phyloP scores from a whole-genome alignment of 1,140 invertebrate genomes.

The Yoshiicerus persimilis region DNA sequence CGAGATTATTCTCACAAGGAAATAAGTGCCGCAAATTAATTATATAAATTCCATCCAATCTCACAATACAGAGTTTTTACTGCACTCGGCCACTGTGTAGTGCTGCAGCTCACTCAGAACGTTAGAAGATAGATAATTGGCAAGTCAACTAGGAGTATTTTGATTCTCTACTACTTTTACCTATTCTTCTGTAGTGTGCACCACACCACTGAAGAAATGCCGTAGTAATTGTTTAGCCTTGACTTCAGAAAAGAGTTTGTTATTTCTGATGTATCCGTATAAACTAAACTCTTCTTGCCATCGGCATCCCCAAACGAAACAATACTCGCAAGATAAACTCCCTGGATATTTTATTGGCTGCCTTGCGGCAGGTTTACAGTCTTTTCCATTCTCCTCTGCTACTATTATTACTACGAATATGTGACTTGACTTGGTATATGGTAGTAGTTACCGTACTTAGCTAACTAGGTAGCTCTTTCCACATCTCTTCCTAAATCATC shows the following conservation, averaged over 20 bases:
- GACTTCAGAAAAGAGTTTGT: background rate
- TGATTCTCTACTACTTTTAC: no score
- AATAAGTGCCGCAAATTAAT: background rate
- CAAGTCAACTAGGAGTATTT: no score
- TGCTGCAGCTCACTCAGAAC: no score
- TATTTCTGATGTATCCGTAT: background rate
- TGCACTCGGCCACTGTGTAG: background rate
- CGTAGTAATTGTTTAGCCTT: background rate
- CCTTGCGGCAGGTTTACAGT: no score
- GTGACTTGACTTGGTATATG: no score
- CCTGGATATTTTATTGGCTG: no score
- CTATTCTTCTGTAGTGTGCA: background rate
- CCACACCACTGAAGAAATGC: background rate
- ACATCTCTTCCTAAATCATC: no score
- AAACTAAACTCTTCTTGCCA: no score
- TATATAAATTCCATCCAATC: background rate
- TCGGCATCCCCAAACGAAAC: background rate
- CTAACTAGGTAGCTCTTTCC: no score
- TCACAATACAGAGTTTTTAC: background rate
- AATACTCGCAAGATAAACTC: background rate
- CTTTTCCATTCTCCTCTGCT: no score
- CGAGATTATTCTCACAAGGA: background rate
- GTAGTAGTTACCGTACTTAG: no score
- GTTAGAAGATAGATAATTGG: background rate
- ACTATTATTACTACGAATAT: no score